These are phyloP conservation scores for Pithys albifrons DNA, from an alignment of 2,113 vertebrate species.

Conservation along the genomic window DNA sequence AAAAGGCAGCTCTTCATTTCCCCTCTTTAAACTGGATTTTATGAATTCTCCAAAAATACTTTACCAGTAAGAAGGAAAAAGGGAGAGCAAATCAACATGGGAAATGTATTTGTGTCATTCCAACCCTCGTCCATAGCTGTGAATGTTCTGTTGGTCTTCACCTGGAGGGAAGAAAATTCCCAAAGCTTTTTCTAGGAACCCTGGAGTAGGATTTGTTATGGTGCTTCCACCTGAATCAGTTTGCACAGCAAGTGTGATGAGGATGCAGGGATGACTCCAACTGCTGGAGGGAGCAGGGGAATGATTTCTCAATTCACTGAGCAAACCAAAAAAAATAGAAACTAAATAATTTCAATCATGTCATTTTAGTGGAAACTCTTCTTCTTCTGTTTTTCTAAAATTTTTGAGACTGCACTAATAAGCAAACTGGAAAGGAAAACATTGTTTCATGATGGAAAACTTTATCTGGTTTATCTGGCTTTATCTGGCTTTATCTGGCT, in stretches of 20 bases:
- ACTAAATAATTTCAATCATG: fast-evolving
- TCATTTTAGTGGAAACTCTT: neutral
- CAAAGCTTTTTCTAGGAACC: neutral
- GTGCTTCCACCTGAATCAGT: neutral
- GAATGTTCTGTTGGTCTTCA: neutral
- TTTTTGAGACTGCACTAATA: neutral
- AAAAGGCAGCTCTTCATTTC: neutral
- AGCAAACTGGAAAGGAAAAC: neutral
- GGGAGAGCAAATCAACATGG: neutral
- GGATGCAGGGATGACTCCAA: neutral
- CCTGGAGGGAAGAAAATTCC: neutral
- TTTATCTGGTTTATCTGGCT: neutral
- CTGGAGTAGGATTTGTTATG: neutral
- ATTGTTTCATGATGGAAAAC: neutral
- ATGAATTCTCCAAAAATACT: neutral
- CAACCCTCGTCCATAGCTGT: neutral
- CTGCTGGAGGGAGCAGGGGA: neutral
- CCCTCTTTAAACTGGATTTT: neutral
- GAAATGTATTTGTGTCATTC: neutral
- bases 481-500: neutral
- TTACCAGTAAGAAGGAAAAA: neutral
- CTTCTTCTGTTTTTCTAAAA: fast-evolving
- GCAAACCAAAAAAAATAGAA: neutral
- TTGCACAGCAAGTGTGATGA: fast-evolving
- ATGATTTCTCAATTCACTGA: neutral